These are phyloP conservation scores for Corvus cornix DNA, from an alignment of 2,113 vertebrate genomes.

Conservation along the genomic window DNA sequence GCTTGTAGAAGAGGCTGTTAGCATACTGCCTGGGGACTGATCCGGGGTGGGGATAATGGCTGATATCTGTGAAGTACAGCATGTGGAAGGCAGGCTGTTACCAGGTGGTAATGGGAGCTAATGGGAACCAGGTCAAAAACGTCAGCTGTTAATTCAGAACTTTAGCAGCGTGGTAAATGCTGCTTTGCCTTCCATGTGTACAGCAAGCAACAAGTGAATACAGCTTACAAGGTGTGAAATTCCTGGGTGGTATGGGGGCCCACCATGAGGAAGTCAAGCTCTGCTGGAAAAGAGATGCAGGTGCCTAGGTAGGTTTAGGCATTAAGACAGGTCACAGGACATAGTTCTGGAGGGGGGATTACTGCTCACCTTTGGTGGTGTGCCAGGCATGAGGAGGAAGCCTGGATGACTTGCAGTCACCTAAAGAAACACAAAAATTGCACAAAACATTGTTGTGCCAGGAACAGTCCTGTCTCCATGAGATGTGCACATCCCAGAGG, in stretches of 20 bases:
- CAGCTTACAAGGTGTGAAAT: slow-evolving; percentile 10
- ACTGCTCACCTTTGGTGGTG: background rate
- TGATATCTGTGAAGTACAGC: slow-evolving; percentile 90
- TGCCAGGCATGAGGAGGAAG: background rate
- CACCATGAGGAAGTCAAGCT: background rate
- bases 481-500: accelerated
- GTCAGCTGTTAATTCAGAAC: slow-evolving; percentile 79
- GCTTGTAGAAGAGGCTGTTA: slow-evolving; percentile 99
- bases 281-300: background rate
- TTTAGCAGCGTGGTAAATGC: slow-evolving; percentile 45
- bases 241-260: background rate
- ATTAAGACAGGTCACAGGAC: background rate
- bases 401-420: background rate
- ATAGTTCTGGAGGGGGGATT: background rate
- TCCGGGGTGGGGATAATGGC: slow-evolving; percentile 90
- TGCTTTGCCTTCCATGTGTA: slow-evolving; percentile 30
- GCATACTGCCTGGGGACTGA: slow-evolving; percentile 98
- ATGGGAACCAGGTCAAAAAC: slow-evolving; percentile 81
- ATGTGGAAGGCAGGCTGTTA: slow-evolving; percentile 82
- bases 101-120: slow-evolving; percentile 85
- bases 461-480: accelerated
- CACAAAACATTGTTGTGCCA: accelerated
- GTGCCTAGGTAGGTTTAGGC: background rate
- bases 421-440: background rate
- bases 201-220: slow-evolving; percentile 67